Evolutionary conservation across 2,888 invertebrate genomes (phyloP).

Genomic region (Pseudolycoriella hygida): DNA sequence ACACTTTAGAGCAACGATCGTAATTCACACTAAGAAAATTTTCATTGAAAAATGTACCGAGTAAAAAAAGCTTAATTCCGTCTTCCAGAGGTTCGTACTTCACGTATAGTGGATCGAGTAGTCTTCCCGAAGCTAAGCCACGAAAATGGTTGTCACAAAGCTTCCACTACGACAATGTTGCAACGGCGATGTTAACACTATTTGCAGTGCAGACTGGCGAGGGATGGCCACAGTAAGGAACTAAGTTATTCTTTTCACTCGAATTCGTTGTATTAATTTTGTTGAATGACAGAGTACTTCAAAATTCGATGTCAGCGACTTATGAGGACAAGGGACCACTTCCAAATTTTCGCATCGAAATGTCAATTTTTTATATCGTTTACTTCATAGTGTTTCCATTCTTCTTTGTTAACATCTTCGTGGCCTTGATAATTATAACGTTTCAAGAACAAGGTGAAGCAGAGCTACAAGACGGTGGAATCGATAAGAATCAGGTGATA

Average conservation of each 20-base stretch:
- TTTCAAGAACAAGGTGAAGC: constrained; percentile 99
- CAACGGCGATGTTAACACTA: constrained; percentile 93
- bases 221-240: constrained; percentile 96
- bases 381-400: constrained; percentile 99
- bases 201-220: constrained; percentile 99
- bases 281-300: constrained; percentile 88
- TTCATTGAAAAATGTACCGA: too few species aligned
- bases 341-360: constrained; percentile 98
- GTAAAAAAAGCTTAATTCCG: too few species aligned
- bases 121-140: constrained; percentile 65
- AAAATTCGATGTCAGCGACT: constrained; percentile 99
- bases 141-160: constrained; percentile 80
- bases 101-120: constrained; percentile 60
- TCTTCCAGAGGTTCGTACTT: constrained; percentile 84
- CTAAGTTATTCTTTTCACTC: too few species aligned
- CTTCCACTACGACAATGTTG: constrained; percentile 98
- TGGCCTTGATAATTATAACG: constrained; percentile 99
- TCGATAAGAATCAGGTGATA: constrained; percentile 99
- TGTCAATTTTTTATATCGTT: constrained; percentile 99
- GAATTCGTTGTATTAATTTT: too few species aligned
- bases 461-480: constrained; percentile 97
- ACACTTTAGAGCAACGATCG: too few species aligned
- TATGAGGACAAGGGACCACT: constrained; percentile 92
- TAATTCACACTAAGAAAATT: too few species aligned
- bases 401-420: constrained; percentile 99